Evolutionary conservation across 2,797 vertebrate genomes (phyloP), one percentile per base, ranked within the genome.

Genomic region (Sebastes oblongus): DNA sequence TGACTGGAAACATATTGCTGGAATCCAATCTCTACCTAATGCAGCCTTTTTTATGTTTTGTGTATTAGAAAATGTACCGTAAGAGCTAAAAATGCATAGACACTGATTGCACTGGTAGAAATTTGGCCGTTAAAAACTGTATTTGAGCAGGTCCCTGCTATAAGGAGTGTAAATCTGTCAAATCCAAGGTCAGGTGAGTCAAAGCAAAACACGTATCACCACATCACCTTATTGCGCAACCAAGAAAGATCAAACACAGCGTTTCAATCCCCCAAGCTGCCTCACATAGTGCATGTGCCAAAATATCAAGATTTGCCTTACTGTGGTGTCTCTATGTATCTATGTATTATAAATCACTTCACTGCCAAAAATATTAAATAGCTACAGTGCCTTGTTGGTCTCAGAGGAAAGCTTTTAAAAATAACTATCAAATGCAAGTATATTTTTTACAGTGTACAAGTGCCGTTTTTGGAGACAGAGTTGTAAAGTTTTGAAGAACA

Each of bases 381-480:
- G 88, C 84, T 82, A 73, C 88, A 90, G 95, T 95, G 94, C 94
- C 95, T 95, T 95, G 81, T 84, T 68, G 46, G 77, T 93, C 91
- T 93, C 88, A 91, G 91, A 92, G 87, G 86, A 92, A 93, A 88
- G 79, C 85, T 85, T 90, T 86, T 73, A 55, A 81, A 74, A 84
- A 60, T 67, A 85, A 87, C 86, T 75, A 71, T 80, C 52, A 79
- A 91, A 94, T 88, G 79, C 86, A 91, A 87, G 88, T 92, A 84
- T 93, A 94, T 92, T 94, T 93, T 95, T 87, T 92, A 92, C 82
- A 90, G 85, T 87, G 68, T 76, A 72, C 52, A 82, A 78, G 87
- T 89, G 88, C 87, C 60, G 34, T 77, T 88, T 78, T 80, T 83
- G 34, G 46, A 85, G 66, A 83, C 36, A 59, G 60, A 86, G 72